Percentiles rank a stretch among this genome's conserved stretches.
These are phyloP conservation scores for Alca torda DNA, from an alignment of 2,797 vertebrate species.

Conservation along the genomic window DNA sequence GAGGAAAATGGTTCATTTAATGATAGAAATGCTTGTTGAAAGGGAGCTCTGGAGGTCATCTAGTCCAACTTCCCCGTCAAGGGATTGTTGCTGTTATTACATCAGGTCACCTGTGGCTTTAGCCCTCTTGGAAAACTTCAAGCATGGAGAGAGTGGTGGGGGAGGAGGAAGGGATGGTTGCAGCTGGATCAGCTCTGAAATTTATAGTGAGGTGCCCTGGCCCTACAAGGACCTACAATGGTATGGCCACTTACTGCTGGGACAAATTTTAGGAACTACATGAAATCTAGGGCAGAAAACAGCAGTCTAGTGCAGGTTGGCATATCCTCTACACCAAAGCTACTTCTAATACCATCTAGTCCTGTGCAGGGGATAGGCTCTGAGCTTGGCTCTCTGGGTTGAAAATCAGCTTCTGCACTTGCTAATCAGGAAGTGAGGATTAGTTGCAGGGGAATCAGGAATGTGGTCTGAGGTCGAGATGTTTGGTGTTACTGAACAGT, in stretches of 20 bases:
- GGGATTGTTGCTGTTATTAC: background rate
- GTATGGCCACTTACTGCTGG: background rate
- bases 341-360: background rate
- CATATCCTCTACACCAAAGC: background rate
- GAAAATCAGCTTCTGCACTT: background rate
- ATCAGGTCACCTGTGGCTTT: background rate
- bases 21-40: background rate
- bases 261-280: background rate
- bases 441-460: background rate
- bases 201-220: background rate
- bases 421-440: background rate
- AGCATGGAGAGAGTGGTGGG: accelerated
- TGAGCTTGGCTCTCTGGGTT: background rate
- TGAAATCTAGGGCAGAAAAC: background rate
- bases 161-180: background rate
- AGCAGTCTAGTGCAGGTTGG: background rate
- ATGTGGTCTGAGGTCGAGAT: background rate
- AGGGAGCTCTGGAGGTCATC: background rate
- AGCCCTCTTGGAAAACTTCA: background rate
- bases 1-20: background rate
- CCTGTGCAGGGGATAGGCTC: background rate
- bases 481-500: background rate
- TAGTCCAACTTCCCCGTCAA: background rate
- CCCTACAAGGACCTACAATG: background rate
- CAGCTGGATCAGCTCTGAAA: background rate